Conservation (phyloP, 2,797 vertebrate species). For the Eospalax fontanierii region DNA sequence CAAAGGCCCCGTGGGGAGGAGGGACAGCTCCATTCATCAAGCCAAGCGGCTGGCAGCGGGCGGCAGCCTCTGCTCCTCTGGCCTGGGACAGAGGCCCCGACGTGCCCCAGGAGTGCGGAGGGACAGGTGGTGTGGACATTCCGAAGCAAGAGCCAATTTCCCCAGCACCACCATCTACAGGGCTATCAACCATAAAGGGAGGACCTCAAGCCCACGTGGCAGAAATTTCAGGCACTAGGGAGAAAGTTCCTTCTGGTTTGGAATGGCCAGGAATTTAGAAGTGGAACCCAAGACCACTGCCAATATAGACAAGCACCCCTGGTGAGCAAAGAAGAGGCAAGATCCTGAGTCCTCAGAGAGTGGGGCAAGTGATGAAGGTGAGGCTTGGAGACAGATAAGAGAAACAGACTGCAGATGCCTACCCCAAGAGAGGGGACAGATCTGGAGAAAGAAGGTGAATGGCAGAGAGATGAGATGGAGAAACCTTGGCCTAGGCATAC, state of each 20-base stretch:
- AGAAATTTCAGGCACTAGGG: not conserved
- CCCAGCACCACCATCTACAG: not conserved
- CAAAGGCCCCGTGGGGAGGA: slow-evolving; percentile 83
- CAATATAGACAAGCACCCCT: slow-evolving; percentile 33
- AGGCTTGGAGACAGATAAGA: not conserved
- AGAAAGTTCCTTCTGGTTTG: slow-evolving; percentile 14
- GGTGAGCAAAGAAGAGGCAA: slow-evolving; percentile 9
- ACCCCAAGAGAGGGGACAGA: not conserved
- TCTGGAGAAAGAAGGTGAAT: not conserved
- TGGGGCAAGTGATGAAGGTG: not conserved
- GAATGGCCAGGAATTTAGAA: not conserved
- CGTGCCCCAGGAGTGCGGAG: slow-evolving; percentile 68
- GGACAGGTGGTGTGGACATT: slow-evolving; percentile 80
- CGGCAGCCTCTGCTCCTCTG: slow-evolving; percentile 54
- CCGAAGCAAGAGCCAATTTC: slow-evolving; percentile 46
- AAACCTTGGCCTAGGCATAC: not conserved
- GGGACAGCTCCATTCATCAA: slow-evolving; percentile 86
- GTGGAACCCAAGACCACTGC: not conserved
- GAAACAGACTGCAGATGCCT: not conserved
- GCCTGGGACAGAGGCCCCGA: slow-evolving; percentile 3
- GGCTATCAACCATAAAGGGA: not conserved
- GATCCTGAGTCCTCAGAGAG: not conserved
- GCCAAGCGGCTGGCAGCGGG: slow-evolving; percentile 69
- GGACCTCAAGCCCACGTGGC: not conserved
- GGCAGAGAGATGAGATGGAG: not conserved